Percentiles rank a stretch among this genome's conserved stretches.
Evolutionary conservation across 2,797 vertebrate genomes (phyloP).

Genomic region (Sebastes cheni): DNA sequence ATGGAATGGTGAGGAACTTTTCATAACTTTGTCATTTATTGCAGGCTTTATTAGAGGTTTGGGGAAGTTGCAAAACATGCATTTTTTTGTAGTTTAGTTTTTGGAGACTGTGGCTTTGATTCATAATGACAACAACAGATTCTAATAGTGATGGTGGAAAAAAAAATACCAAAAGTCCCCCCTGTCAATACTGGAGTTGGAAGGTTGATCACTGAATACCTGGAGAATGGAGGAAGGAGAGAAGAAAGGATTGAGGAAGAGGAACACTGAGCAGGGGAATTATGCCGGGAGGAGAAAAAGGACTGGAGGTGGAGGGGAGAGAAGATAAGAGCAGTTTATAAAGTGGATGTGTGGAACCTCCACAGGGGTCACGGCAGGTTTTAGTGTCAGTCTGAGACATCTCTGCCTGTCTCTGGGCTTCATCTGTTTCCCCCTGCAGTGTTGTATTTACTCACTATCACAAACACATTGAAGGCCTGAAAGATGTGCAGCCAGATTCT

Average conservation of each 20-base stretch:
- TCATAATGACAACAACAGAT: too few species aligned
- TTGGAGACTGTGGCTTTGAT: too few species aligned
- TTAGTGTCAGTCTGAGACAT: slow-evolving; percentile 25
- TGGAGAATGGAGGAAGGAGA: not conserved
- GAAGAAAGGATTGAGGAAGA: not conserved
- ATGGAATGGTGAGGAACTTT: too few species aligned
- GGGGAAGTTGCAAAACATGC: too few species aligned
- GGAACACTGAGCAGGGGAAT: slow-evolving; percentile 12
- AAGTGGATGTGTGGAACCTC: slow-evolving; percentile 21
- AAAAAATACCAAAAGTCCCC: too few species aligned
- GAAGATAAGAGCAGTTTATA: slow-evolving; percentile 10
- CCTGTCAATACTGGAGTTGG: too few species aligned
- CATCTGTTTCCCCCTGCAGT: not conserved
- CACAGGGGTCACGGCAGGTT: not conserved
- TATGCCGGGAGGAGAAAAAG: not conserved
- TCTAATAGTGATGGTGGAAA: too few species aligned
- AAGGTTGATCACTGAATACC: slow-evolving; percentile 14
- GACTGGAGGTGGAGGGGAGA: not conserved
- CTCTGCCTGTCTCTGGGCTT: slow-evolving; percentile 6
- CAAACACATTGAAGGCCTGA: not conserved
- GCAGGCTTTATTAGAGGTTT: too few species aligned
- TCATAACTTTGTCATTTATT: too few species aligned
- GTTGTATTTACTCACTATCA: not conserved
- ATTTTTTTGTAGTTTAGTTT: too few species aligned
- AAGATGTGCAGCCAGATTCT: not conserved